These are phyloP conservation scores for Sinelater perroti DNA, from an alignment of 2,888 invertebrate species.

Conservation along the genomic window DNA sequence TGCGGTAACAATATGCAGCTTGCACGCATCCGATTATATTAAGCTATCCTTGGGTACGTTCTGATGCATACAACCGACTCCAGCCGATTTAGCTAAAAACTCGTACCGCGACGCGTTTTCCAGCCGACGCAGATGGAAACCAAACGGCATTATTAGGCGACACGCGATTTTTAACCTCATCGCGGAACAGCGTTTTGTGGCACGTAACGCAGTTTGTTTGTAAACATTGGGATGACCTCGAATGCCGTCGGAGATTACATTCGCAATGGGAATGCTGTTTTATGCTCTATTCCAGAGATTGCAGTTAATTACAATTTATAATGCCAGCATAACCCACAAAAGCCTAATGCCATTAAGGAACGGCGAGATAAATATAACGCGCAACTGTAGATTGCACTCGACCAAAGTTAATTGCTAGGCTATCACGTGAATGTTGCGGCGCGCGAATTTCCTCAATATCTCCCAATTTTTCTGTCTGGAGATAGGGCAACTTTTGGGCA, in stretches of 20 bases:
- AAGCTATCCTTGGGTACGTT: slow-evolving; percentile 23
- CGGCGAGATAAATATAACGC: slow-evolving; percentile 7
- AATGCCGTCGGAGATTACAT: slow-evolving; percentile 40
- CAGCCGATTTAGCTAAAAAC: slow-evolving; percentile 31
- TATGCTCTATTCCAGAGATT: slow-evolving; percentile 33
- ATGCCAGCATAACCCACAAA: slow-evolving; percentile 20
- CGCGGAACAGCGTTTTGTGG: slow-evolving; percentile 29
- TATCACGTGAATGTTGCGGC: background rate
- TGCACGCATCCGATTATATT: slow-evolving; percentile 33
- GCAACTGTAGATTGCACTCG: background rate
- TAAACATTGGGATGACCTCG: slow-evolving; percentile 41
- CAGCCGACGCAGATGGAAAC: slow-evolving; percentile 22
- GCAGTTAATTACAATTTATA: slow-evolving; percentile 27
- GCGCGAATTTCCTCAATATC: background rate
- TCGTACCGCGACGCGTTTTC: slow-evolving; percentile 6
- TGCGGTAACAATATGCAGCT: slow-evolving; percentile 44
- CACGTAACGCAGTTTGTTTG: slow-evolving; percentile 29
- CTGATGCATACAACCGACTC: slow-evolving; percentile 22
- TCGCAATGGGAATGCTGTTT: slow-evolving; percentile 35
- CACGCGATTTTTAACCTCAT: slow-evolving; percentile 13
- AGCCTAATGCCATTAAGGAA: slow-evolving; percentile 12
- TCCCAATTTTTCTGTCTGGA: background rate
- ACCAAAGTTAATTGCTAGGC: slow-evolving; percentile 3
- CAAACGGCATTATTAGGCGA: slow-evolving; percentile 35
- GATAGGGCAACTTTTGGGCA: background rate